These are phyloP conservation scores for Lepus europaeus DNA, from an alignment of 2,113 vertebrate genomes.

Conservation along the genomic window DNA sequence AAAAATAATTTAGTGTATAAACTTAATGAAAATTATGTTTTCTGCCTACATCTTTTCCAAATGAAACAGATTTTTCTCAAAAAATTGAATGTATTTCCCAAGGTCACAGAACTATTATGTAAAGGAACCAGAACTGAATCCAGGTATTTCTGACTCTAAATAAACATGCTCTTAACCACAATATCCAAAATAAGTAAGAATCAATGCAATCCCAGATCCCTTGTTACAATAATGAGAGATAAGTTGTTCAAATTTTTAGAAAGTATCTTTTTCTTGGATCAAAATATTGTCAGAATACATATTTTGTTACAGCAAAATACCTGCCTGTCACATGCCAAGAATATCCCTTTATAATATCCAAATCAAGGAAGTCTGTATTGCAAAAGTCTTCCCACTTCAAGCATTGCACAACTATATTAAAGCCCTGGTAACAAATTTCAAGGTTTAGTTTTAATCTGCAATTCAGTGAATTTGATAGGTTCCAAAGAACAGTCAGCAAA, in stretches of 20 bases:
- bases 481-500: not conserved
- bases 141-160: not conserved
- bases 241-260: conserved; percentile 14
- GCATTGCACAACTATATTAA: not conserved
- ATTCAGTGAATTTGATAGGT: not conserved
- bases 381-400: not conserved
- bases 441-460: not conserved
- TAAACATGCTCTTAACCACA: not conserved
- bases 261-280: not conserved
- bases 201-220: not conserved
- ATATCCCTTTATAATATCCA: not conserved
- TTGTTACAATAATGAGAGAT: not conserved
- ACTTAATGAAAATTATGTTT: not conserved
- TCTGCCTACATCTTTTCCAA: not conserved
- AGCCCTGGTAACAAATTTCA: not conserved
- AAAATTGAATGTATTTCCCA: not conserved
- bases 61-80: not conserved
- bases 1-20: not conserved
- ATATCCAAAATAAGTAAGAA: not conserved
- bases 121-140: not conserved
- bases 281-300: not conserved
- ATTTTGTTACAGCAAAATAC: not conserved
- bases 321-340: not conserved
- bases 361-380: not conserved
- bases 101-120: not conserved